Evolutionary conservation across 2,113 vertebrate genomes (phyloP), one percentile per base, ranked within the genome.

Genomic region (Lates calcarifer): DNA sequence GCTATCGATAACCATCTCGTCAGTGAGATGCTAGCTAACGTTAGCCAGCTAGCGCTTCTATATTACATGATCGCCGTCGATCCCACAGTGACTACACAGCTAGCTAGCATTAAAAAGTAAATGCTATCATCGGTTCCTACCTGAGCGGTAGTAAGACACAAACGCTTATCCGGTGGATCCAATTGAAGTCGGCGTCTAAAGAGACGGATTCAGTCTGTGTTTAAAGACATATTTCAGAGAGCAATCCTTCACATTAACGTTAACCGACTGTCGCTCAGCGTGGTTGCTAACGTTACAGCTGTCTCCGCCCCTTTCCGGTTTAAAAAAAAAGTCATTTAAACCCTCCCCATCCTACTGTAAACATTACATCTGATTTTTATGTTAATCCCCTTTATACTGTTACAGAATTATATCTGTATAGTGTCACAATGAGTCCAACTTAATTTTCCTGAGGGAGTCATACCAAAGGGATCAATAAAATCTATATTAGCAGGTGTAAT

Each of bases 281-380:
- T 93, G 90, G 90, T 92, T 93, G 87, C 92, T 91, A 93, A 89
- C 89, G 90, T 92, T 92, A 90, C 92, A 71, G 14, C 53, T 78
- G 81, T 0, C 86, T 43, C 87, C 91, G 90, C 93, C 93, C 74
- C 74, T 83, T 89, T 93, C 89, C 90, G 79, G 91, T 79, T 89
- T 57, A 10, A 63, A 77, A 77, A 4, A 64, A 43, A 70, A 28
- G 9, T 24, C 14, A 43, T 3, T 20, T 3, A 39, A 62, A 31
- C 33, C 51, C 33, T 53, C 41, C 45, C 49, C 41, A 22, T 62
- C 28, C 22, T 60, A 17, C 63, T 74, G 47, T n/a, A 39, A 62
- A 74, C 58, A 64, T 47, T 26, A 49, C 26, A 24, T 68, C 35
- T 49, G 6, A 29, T 37, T 13, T 51, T n/a, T 17, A 31, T 11